Base-by-base conservation (phyloP, 2,888 invertebrate genomes). In the Drosophila rubida region DNA sequence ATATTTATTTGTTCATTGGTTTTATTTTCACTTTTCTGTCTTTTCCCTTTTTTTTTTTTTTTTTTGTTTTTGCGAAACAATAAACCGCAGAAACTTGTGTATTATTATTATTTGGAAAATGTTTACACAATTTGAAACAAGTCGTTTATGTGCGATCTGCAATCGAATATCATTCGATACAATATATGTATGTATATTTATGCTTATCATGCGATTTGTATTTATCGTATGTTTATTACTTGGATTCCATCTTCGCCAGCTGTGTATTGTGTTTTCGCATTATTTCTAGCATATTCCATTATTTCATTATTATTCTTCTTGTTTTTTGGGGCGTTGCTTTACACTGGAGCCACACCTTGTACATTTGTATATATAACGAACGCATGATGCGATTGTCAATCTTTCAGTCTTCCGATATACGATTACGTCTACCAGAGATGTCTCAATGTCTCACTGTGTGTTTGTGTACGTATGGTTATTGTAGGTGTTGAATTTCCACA, bases 401-500 rank as follows among this genome's bases (percentile, higher is more conserved):
- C 66, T 71, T 44, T 13, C 9, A 44, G 25, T 59, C 53, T 67
- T 66, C 39, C 37, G 41, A 55, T 54, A 49, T 54, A 32, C 48
- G 19, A 53, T 53, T 42, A 53, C 41, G 41, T 53, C 19, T 19
- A 19, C 41, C 35, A 37, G 35, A 51, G 23, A 50, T 35, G 5
- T 22, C 8, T 23, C 9, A 14, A 16, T 39, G 30, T 8, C 13
- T 22, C 19, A 19, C 4, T 27, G 2, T 53, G 45, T 30, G 19
- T 44, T 0, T 23, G 11, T 42, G 27, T 48, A 14, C 9, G 44
- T 69, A 37, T 55, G 57, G 42, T 44, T 60, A 42, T 57, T 42
- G 64, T 69, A 69, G 75, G 69, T 73, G 70, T 73, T 65, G 60
- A 70, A 58, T 75, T 70, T 60, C 60, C 55, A 65, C 51, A 55